Evolutionary conservation across 2,888 invertebrate genomes (phyloP).

Genomic region (Drosophila differens): DNA sequence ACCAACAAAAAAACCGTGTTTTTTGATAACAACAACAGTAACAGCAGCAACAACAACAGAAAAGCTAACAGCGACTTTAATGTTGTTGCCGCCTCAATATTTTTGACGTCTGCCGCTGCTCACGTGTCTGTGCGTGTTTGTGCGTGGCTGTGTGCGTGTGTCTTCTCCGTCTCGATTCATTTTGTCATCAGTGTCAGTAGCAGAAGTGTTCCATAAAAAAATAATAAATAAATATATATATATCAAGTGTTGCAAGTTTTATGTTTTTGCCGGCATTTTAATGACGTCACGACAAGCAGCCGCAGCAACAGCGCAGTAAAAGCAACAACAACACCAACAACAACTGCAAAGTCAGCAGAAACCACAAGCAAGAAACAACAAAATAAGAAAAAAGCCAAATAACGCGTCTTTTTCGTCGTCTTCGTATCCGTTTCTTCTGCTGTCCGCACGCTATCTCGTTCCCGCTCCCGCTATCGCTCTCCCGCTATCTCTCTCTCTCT

Average conservation of each 20-base stretch:
- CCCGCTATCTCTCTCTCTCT: conserved; percentile 1
- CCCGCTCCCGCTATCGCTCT: conserved; percentile 1
- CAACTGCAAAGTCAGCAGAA: conserved; percentile 53
- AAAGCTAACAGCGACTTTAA: conserved; percentile 29
- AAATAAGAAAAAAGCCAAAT: conserved; percentile 13
- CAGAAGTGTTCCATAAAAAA: conserved; percentile 21
- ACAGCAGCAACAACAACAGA: conserved; percentile 8
- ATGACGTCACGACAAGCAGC: conserved; percentile 68
- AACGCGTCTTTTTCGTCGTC: conserved; percentile 21
- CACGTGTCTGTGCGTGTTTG: conserved; percentile 23
- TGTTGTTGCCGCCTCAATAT: conserved; percentile 39
- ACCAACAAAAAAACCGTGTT: conserved; percentile 15
- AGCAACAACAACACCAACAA: conserved; percentile 33
- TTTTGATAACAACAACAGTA: conserved; percentile 25
- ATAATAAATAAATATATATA: conserved; percentile 10
- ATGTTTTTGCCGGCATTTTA: conserved; percentile 71
- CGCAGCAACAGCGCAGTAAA: conserved; percentile 44
- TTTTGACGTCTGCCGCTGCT: conserved; percentile 48
- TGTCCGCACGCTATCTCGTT: conserved; percentile 9
- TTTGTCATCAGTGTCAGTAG: conserved; percentile 41
- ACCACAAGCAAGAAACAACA: conserved; percentile 8
- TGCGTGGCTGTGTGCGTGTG: conserved; percentile 41
- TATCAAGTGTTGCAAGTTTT: conserved; percentile 18
- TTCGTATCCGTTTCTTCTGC: conserved; percentile 20
- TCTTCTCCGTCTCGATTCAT: conserved; percentile 25